Base-by-base conservation (phyloP, 1,140 invertebrate species). In the Coenobita brevimanus region DNA sequence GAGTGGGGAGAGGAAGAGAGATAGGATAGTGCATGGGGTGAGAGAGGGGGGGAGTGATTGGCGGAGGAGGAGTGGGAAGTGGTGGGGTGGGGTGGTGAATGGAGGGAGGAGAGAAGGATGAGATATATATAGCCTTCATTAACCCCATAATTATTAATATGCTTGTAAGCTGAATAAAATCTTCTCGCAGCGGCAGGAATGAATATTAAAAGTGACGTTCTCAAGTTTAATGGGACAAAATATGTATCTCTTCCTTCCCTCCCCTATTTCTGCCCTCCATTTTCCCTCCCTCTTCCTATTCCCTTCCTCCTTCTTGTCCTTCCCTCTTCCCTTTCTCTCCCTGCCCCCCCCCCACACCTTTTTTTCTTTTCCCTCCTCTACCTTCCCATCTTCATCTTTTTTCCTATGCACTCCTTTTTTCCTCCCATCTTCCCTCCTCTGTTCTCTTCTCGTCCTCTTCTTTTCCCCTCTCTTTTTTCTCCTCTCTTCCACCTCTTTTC, bases 1-100 rank as follows among this genome's bases (percentile, higher is more conserved):
- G n/a, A n/a, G n/a, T n/a, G 73, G 84, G 75, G 60, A 43, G 36
- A 60, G 60, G n/a, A 67, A n/a, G 46, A 62, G 33, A 41, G 24
- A 27, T 24, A 21, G 79, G 33, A 33, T 60, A 13, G 24, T 15
- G n/a, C n/a, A 17, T 24, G 43, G 73, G 38, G 78, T 50, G 60
- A 57, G 84, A 57, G 60, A 43, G 36, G 62, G 60, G n/a, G 43
- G 38, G 46, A 62, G 33, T 69, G 24, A n/a, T n/a, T n/a, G n/a
- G n/a, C n/a, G n/a, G n/a, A 38, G 62, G 41, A 64, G 62, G n/a
- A 41, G 30, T 17, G 43, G 43, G 50, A 24, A 80, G 43, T 38
- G 73, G 36, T n/a, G 27, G 43, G 4, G 38, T 8, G 30, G 3
- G 30, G 36, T 21, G 27, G 27, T 10, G 41, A 46, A 57, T 8